Percentiles rank a stretch among this genome's conserved stretches.
Conservation (phyloP, 2,888 invertebrate genomes). For the Drosophila quinaria region DNA sequence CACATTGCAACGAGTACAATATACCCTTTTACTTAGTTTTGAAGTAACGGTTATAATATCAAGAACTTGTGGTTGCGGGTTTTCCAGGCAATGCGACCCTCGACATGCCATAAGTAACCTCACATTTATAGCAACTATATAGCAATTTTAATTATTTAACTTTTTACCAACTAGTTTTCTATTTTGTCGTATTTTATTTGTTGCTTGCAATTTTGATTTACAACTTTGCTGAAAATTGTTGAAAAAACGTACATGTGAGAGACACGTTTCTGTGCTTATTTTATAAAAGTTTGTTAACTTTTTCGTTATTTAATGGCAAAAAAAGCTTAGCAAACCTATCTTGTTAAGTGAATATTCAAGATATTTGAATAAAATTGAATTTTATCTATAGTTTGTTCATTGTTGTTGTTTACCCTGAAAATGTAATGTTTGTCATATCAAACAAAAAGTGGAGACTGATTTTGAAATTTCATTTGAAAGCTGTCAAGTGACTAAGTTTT, state of each 20-base stretch:
- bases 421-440: background rate
- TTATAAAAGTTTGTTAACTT: background rate
- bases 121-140: conserved; percentile 1
- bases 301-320: background rate
- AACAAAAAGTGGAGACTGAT: background rate
- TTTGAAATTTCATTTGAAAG: conserved; percentile 2
- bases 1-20: too few species aligned
- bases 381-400: background rate
- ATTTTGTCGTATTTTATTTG: too few species aligned
- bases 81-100: conserved; percentile 9
- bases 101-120: background rate
- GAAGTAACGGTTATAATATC: too few species aligned
- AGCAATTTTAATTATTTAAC: conserved; percentile 4
- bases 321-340: background rate
- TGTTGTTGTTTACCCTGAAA: background rate
- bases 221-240: conserved; percentile 1
- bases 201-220: conserved; percentile 1
- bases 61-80: conserved; percentile 14
- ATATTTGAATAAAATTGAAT: background rate
- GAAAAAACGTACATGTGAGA: background rate
- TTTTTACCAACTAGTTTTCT: background rate
- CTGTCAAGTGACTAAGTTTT: conserved; percentile 7
- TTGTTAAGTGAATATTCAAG: background rate
- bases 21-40: too few species aligned
- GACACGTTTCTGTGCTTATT: conserved; percentile 1